Evolutionary conservation across 2,888 invertebrate genomes (phyloP).

Genomic region (Diabrotica balteata): DNA sequence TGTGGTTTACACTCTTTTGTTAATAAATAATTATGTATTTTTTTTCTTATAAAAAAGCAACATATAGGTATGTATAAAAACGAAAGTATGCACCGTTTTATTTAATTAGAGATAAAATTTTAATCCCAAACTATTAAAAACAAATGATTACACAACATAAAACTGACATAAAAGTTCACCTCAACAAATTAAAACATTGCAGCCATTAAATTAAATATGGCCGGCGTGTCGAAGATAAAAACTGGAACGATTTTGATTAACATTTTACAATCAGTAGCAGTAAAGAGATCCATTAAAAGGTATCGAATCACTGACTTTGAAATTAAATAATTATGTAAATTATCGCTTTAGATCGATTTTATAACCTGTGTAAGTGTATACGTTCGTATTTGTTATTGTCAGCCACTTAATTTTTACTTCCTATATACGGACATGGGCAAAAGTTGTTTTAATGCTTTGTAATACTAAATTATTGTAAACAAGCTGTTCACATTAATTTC

Average conservation of each 20-base stretch:
- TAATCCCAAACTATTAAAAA: no score
- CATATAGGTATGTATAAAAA: no score
- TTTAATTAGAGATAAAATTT: no score
- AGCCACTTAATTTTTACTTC: neutral
- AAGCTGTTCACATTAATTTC: no score
- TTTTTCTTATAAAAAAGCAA: no score
- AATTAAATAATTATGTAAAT: constrained; percentile 39
- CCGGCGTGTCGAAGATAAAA: constrained; percentile 26
- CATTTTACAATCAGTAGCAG: constrained; percentile 34
- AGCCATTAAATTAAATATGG: constrained; percentile 14
- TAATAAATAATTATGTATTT: no score
- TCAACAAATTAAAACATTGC: constrained; percentile 18
- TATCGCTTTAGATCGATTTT: constrained; percentile 29
- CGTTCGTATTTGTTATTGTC: neutral
- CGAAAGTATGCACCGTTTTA: no score
- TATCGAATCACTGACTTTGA: constrained; percentile 36
- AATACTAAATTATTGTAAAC: no score
- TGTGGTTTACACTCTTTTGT: no score
- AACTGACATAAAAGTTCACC: constrained; percentile 12
- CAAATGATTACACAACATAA: neutral
- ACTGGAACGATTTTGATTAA: constrained; percentile 38
- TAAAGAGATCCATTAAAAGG: constrained; percentile 36
- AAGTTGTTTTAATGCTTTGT: no score
- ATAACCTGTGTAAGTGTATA: constrained; percentile 1
- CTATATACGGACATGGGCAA: neutral